Base-by-base conservation (phyloP, 2,797 vertebrate genomes). In the Pachyuromys duprasi region DNA sequence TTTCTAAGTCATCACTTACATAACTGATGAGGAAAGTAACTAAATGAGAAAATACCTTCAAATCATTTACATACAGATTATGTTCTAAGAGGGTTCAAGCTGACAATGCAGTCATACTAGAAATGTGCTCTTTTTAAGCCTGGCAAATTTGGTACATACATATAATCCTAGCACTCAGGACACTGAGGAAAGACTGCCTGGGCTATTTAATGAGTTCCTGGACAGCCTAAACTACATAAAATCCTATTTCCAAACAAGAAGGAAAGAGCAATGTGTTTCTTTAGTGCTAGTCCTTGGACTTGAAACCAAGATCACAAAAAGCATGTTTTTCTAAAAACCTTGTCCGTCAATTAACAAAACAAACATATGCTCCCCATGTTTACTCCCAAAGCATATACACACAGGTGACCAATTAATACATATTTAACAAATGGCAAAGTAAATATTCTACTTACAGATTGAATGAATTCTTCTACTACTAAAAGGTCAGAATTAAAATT, bases 11-110 rank as follows among this genome's bases (percentile, higher is more conserved):
- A 91, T 89, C 70, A 96, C 36, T 60, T 79, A 80, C 89, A 67
- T 55, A 96, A 93, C 14, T 88, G 83, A 87, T 33, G 5, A 70
- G 65, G n/a, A 92, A 88, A 67, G 20, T 84, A 93, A 94, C 11
- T 89, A 96, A 92, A 95, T 76, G 82, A 97, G 55, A 65, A 86
- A 95, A 93, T 63, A 93, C 26, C 82, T 96, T 93, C 90, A 93
- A 86, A 91, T 79, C 39, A 94, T 72, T 86, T 80, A 7, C 79
- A 95, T 62, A 67, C 12, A 94, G 74, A 92, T 78, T 84, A 91
- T 72, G 65, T 36, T 93, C 49, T 70, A 93, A 83, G 18, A 36
- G n/a, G 6, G 79, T 33, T 65, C 26, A 80, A 93, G 17, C 9
- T 39, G 31, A 91, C 33, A 78, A 57, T 75, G 36, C 67, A 87